A percentile compares a stretch with the other conserved stretches of the same genome.
Evolutionary conservation across 2,888 invertebrate species (phyloP).

Genomic region (Anarsia innoxiella): DNA sequence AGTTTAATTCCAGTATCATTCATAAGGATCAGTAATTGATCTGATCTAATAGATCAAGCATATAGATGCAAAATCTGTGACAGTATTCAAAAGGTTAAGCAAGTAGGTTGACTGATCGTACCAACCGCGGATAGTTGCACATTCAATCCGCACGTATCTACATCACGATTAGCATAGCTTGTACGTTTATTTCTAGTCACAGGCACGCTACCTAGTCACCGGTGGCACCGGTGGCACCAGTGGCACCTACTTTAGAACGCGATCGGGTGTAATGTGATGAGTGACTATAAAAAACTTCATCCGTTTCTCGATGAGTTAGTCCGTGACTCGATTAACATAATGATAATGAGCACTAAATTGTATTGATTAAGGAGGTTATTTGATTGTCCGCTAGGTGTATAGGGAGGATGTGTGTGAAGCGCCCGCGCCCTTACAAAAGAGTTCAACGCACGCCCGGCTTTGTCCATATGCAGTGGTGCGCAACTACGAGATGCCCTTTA

Average conservation of each 20-base stretch:
- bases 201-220: conserved; percentile 56
- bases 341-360: conserved; percentile 37
- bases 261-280: conserved; percentile 32
- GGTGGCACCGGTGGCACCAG: too few species aligned
- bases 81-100: too few species aligned
- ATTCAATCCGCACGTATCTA: background rate
- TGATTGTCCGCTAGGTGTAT: conserved; percentile 5
- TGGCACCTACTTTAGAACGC: too few species aligned
- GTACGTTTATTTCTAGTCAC: conserved; percentile 29
- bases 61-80: too few species aligned
- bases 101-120: too few species aligned
- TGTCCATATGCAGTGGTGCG: conserved; percentile 52
- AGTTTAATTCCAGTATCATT: too few species aligned
- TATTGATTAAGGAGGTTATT: conserved; percentile 36
- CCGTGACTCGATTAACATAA: conserved; percentile 20
- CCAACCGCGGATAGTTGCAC: conserved; percentile 1
- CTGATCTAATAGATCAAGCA: too few species aligned
- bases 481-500: too few species aligned
- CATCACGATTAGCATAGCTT: conserved; percentile 14
- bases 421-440: conserved; percentile 71
- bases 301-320: conserved; percentile 35
- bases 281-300: conserved; percentile 43
- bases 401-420: conserved; percentile 46
- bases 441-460: conserved; percentile 69
- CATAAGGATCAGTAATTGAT: too few species aligned